Percentiles rank a stretch among this genome's conserved stretches.
Evolutionary conservation across 1,140 invertebrate genomes (phyloP).

Genomic region (Pseudomyrmex gracilis): DNA sequence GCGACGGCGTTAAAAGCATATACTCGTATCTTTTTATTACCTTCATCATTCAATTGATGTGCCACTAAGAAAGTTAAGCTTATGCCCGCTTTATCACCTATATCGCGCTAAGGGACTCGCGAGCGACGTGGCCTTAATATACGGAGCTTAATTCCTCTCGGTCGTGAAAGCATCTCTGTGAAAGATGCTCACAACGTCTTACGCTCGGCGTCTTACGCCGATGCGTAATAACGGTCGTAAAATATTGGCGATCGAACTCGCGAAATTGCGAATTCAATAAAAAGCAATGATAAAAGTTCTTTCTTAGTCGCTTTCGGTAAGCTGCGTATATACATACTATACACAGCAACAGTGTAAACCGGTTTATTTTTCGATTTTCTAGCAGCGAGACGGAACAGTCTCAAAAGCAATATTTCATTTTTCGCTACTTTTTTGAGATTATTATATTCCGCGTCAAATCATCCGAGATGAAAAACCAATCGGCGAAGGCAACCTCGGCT

Average conservation of each 20-base stretch:
- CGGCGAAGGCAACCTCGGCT: constrained; percentile 34
- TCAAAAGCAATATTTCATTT: constrained; percentile 28
- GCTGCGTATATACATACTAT: background rate
- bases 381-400: background rate
- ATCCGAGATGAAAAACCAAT: constrained; percentile 57
- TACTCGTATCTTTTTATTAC: constrained; percentile 74
- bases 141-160: constrained; percentile 64
- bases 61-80: constrained; percentile 71
- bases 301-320: background rate
- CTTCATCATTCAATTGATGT: constrained; percentile 70
- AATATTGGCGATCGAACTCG: constrained; percentile 30
- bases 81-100: constrained; percentile 65
- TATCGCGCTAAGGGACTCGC: constrained; percentile 49
- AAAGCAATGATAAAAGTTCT: constrained; percentile 2
- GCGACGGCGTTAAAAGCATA: constrained; percentile 70
- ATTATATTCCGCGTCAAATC: constrained; percentile 20
- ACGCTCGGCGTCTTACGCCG: background rate
- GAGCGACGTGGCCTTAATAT: constrained; percentile 58
- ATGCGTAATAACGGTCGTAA: background rate
- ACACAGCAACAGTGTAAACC: background rate
- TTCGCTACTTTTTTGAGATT: constrained; percentile 36
- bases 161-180: constrained; percentile 16
- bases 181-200: background rate
- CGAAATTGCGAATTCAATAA: constrained; percentile 3
- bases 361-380: background rate